Evolutionary conservation across 2,797 vertebrate species (phyloP).

Genomic region (Sciurus carolinensis): DNA sequence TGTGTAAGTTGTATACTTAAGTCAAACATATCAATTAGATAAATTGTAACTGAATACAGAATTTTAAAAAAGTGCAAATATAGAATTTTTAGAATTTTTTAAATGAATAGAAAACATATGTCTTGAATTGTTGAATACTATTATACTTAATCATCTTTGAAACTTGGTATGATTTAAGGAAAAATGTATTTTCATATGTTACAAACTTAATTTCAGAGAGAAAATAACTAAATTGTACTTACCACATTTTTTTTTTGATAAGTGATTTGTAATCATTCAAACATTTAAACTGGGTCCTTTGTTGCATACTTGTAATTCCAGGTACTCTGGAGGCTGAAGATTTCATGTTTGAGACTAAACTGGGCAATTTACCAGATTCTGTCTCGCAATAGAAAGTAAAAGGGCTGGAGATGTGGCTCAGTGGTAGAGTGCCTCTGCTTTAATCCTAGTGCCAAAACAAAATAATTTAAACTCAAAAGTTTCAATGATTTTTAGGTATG

Average conservation of each 20-base stretch:
- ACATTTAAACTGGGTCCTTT: too few species aligned
- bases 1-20: neutral
- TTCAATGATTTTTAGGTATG: neutral
- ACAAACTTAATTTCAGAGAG: neutral
- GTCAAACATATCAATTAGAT: neutral
- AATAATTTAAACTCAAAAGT: neutral
- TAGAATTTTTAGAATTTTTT: neutral
- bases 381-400: too few species aligned
- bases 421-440: too few species aligned
- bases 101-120: neutral
- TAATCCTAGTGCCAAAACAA: too few species aligned
- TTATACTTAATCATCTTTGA: neutral
- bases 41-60: neutral
- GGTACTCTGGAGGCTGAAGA: too few species aligned
- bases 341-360: too few species aligned
- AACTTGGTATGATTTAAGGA: neutral
- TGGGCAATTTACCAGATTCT: too few species aligned
- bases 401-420: too few species aligned
- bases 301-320: too few species aligned
- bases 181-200: slow-evolving; percentile 6
- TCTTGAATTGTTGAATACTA: neutral
- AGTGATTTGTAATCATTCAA: neutral
- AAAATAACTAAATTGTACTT: neutral
- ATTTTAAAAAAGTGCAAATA: neutral
- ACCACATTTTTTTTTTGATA: neutral